Conservation (phyloP, 2,113 vertebrate species). For the Gobio gobio region DNA sequence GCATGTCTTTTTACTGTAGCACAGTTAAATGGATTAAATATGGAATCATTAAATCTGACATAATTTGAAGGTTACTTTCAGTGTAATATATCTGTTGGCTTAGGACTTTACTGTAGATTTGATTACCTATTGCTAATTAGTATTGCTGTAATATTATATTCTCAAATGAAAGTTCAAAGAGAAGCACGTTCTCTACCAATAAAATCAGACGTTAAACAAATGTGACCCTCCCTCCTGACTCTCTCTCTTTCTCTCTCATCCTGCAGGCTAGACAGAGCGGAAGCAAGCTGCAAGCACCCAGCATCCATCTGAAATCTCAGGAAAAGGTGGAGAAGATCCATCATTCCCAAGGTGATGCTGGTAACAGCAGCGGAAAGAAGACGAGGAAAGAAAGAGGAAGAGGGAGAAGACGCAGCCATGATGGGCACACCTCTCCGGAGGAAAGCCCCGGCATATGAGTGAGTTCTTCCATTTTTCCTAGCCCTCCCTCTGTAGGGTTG, state of each 20-base stretch:
- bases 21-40: not conserved
- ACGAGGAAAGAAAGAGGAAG: conserved; percentile 9
- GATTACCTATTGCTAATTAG: not conserved
- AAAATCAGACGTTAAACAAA: conserved; percentile 50
- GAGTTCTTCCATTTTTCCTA: conserved; percentile 57
- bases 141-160: not conserved
- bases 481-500: conserved; percentile 45
- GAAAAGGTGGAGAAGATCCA: conserved; percentile 31
- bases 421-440: conserved; percentile 60
- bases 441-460: conserved; percentile 56
- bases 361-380: conserved; percentile 12
- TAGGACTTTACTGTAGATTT: not conserved
- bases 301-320: conserved; percentile 38
- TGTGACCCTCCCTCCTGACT: conserved; percentile 51
- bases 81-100: not conserved
- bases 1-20: not conserved
- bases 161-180: conserved; percentile 6
- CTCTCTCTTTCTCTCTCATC: conserved; percentile 47
- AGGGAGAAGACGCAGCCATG: conserved; percentile 42
- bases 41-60: not conserved
- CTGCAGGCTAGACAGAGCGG: conserved; percentile 51
- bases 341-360: conserved; percentile 39
- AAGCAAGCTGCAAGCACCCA: conserved; percentile 45
- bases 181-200: conserved; percentile 46
- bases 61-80: not conserved